A percentile compares a stretch with the other conserved stretches of the same genome.
Conservation (phyloP, 2,113 vertebrate species). For the Semicossyphus pulcher region DNA sequence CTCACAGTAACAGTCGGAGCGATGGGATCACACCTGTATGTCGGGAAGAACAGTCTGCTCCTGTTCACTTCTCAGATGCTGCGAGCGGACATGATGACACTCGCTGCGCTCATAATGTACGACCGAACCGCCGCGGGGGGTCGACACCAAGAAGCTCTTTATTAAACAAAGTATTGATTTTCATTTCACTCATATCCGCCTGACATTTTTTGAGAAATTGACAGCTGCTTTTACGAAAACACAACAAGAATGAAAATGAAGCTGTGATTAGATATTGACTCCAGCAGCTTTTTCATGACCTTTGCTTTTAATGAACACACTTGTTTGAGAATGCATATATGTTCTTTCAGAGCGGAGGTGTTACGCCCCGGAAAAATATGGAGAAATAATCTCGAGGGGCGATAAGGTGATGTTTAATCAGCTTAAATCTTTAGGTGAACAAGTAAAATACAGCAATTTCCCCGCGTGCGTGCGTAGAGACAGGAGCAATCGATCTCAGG, state of each 20-base stretch:
- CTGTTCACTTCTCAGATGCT: conserved; percentile 51
- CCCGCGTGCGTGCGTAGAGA: too few species aligned
- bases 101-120: conserved; percentile 5
- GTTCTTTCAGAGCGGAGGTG: too few species aligned
- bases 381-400: too few species aligned
- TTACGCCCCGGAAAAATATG: too few species aligned
- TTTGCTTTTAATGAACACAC: conserved; percentile 9
- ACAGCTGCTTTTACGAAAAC: background rate
- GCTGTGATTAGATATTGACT: background rate
- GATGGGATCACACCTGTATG: conserved; percentile 69
- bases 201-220: background rate
- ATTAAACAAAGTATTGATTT: conserved; percentile 30
- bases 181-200: background rate
- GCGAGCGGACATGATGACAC: conserved; percentile 42
- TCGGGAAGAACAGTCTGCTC: conserved; percentile 55
- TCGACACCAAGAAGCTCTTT: background rate
- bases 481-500: too few species aligned
- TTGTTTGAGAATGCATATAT: background rate
- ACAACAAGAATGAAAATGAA: background rate
- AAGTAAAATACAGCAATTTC: too few species aligned
- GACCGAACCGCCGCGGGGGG: background rate
- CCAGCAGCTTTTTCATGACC: background rate
- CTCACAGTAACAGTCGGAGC: conserved; percentile 51
- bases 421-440: too few species aligned
- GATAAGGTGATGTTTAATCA: too few species aligned